Conservation (phyloP, 2,113 vertebrate genomes). For the Notarius quadriscutis region DNA sequence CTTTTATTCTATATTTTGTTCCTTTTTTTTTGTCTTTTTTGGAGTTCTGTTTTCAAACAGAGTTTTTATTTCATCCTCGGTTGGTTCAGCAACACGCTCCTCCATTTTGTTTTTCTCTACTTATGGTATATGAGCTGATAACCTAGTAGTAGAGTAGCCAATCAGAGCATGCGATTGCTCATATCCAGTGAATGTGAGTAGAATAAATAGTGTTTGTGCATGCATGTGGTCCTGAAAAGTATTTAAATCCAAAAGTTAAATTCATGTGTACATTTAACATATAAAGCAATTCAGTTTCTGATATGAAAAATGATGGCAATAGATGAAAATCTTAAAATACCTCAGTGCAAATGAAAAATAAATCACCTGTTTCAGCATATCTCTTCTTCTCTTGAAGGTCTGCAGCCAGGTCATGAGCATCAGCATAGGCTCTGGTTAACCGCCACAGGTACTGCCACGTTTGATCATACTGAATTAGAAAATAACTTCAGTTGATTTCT, state of each 20-base stretch:
- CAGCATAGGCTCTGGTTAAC: conserved; percentile 82
- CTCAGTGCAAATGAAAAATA: background rate
- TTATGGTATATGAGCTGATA: too few relatives aligned
- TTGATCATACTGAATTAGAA: conserved; percentile 78
- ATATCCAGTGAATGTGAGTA: too few relatives aligned
- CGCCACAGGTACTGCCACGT: conserved; percentile 85
- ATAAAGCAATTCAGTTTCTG: background rate
- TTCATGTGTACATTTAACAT: background rate
- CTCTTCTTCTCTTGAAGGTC: conserved; percentile 82
- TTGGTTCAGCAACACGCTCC: too few relatives aligned
- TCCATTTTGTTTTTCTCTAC: too few relatives aligned
- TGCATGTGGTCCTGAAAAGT: background rate
- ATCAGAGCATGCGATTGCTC: too few relatives aligned
- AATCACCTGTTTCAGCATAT: conserved; percentile 81
- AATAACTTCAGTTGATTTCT: background rate
- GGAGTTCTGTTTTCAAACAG: too few relatives aligned
- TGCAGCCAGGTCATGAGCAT: conserved; percentile 81
- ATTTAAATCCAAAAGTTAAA: background rate
- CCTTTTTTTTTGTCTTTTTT: too few relatives aligned
- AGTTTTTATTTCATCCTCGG: too few relatives aligned
- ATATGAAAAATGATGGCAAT: too few relatives aligned
- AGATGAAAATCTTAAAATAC: background rate
- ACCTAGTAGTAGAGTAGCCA: too few relatives aligned
- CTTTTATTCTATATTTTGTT: too few relatives aligned
- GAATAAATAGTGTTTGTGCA: background rate